Evolutionary conservation across 2,888 invertebrate genomes (phyloP).

Genomic region (Luperina nickerlii): DNA sequence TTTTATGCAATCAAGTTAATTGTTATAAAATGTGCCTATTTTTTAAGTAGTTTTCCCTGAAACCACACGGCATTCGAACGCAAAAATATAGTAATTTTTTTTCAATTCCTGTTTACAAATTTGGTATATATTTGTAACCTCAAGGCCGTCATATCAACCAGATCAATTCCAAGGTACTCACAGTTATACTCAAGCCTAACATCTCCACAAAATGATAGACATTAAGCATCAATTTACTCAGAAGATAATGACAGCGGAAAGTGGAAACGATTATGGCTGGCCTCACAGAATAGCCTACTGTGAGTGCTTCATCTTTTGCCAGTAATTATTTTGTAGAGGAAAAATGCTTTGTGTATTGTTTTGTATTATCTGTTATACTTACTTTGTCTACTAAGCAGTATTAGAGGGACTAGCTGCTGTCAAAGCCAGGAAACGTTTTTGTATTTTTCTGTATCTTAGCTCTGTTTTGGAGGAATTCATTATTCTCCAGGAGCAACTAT

Average conservation of each 20-base stretch:
- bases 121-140: conserved; percentile 2
- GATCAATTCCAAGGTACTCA: conserved; percentile 40
- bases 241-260: conserved; percentile 66
- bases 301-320: conserved; percentile 59
- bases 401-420: conserved; percentile 21
- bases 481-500: neutral
- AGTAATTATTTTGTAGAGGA: conserved; percentile 62
- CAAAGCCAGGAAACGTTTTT: conserved; percentile 40
- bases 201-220: conserved; percentile 63
- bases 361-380: conserved; percentile 47
- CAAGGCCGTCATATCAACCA: conserved; percentile 6
- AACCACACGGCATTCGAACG: too few species aligned
- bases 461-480: neutral
- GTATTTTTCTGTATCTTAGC: conserved; percentile 19
- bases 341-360: conserved; percentile 53
- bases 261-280: conserved; percentile 65
- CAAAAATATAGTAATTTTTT: neutral
- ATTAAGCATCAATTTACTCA: conserved; percentile 68
- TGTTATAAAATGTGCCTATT: neutral
- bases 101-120: neutral
- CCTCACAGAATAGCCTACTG: conserved; percentile 58
- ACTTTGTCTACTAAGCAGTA: conserved; percentile 29
- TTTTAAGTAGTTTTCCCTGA: neutral
- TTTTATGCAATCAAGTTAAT: neutral
- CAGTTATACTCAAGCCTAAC: conserved; percentile 38